Conservation (phyloP, 92 coral and sea anemone genomes). For the Epizoanthus rinbou region DNA sequence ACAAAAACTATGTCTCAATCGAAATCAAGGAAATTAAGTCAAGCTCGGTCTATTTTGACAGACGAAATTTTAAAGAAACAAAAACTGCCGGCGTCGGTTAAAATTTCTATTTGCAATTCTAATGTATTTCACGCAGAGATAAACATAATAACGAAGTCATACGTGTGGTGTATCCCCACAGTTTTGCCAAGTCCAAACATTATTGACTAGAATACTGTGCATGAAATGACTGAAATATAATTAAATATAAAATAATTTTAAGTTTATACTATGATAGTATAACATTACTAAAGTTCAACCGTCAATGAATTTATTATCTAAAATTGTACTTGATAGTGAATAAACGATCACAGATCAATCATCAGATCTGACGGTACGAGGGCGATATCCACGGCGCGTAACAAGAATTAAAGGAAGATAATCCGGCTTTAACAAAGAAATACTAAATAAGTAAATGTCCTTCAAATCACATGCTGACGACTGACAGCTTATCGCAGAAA, state of each 20-base stretch:
- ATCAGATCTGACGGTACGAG: not conserved
- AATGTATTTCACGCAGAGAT: not conserved
- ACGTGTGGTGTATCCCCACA: too few species aligned
- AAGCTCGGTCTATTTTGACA: not conserved
- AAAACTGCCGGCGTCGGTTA: not conserved
- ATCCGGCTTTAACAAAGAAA: constrained; percentile 27
- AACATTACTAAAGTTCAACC: not conserved
- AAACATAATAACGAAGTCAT: constrained; percentile 9
- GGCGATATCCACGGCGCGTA: not conserved
- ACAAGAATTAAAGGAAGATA: not conserved
- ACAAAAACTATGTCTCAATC: not conserved
- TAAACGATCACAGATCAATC: not conserved
- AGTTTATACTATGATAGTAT: too few species aligned
- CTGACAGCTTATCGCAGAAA: not conserved
- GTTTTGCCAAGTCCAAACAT: too few species aligned
- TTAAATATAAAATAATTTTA: too few species aligned
- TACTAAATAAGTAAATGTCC: not conserved
- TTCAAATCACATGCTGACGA: not conserved
- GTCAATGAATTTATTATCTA: not conserved
- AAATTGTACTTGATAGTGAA: not conserved
- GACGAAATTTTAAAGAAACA: not conserved
- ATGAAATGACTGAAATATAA: too few species aligned
- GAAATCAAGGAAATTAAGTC: not conserved
- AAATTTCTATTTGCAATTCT: constrained; percentile 12
- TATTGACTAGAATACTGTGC: too few species aligned